Conservation (phyloP, 2,797 vertebrate species). For the Morus bassanus region DNA sequence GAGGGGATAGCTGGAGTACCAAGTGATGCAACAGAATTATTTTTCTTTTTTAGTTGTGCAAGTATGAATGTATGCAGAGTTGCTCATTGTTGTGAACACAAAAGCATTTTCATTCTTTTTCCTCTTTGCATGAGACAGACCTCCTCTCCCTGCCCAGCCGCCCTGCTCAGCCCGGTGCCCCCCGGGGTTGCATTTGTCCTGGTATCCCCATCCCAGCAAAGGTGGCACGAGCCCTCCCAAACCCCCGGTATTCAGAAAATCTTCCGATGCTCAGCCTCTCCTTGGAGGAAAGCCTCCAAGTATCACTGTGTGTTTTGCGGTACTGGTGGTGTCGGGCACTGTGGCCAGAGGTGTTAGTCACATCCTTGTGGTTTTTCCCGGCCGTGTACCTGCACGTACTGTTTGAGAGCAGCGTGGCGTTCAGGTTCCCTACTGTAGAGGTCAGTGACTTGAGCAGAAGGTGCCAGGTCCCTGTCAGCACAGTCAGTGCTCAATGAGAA, state of each 20-base stretch:
- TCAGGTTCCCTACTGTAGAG: not conserved
- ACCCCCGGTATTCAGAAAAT: fast-evolving
- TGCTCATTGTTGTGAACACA: not conserved
- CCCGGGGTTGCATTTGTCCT: not conserved
- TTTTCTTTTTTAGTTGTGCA: not conserved
- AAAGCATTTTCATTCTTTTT: not conserved
- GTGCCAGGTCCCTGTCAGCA: fast-evolving
- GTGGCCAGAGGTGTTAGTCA: not conserved
- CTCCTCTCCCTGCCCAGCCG: not conserved
- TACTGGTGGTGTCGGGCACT: fast-evolving
- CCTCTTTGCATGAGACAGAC: not conserved
- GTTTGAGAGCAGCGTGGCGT: fast-evolving
- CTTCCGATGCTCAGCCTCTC: not conserved
- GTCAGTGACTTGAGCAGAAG: not conserved
- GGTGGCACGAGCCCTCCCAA: not conserved
- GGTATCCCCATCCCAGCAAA: not conserved
- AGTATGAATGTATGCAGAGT: fast-evolving
- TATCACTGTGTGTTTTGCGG: not conserved
- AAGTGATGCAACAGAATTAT: not conserved
- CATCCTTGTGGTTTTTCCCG: not conserved
- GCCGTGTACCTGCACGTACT: not conserved
- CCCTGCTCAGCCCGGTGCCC: not conserved
- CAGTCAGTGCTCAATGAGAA: not conserved
- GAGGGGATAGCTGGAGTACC: not conserved
- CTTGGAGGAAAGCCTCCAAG: not conserved